Evolutionary conservation across 2,888 invertebrate species (phyloP).

Genomic region (Cinara cedri): DNA sequence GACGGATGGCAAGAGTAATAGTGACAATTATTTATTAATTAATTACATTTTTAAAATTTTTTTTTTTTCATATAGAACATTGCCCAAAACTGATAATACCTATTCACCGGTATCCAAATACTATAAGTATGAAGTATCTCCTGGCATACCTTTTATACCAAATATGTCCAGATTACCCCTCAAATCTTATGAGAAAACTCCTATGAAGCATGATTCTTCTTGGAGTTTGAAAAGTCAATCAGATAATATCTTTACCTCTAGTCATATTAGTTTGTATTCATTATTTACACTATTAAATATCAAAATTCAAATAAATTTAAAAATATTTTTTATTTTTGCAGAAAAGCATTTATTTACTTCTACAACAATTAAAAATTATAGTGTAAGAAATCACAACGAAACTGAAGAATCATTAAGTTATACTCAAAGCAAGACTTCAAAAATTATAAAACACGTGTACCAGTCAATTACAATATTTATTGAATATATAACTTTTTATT

Average conservation of each 20-base stretch:
- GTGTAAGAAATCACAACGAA: conserved; percentile 13
- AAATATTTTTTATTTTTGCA: conserved; percentile 18
- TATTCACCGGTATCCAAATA: conserved; percentile 83
- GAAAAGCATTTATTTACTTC: conserved; percentile 44
- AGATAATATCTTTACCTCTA: conserved; percentile 29
- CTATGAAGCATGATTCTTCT: conserved; percentile 23
- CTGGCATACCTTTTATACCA: conserved; percentile 76
- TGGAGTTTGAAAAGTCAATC: background rate
- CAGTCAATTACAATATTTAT: conserved; percentile 9
- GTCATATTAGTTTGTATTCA: conserved; percentile 44
- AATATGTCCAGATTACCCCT: conserved; percentile 83
- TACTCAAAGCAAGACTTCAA: conserved; percentile 16
- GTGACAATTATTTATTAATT: background rate
- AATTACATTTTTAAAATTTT: conserved; percentile 37
- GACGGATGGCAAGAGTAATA: conserved; percentile 58
- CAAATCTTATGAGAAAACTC: conserved; percentile 49
- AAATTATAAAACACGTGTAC: background rate
- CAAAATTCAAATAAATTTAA: background rate
- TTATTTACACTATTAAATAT: background rate
- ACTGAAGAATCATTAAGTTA: conserved; percentile 19
- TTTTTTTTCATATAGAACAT: conserved; percentile 71
- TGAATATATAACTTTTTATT: conserved; percentile 33
- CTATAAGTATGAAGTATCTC: conserved; percentile 67
- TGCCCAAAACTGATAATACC: conserved; percentile 90
- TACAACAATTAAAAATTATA: conserved; percentile 26